phyloP scores from a whole-genome alignment of 1,140 invertebrate species.

The Atta texana region DNA sequence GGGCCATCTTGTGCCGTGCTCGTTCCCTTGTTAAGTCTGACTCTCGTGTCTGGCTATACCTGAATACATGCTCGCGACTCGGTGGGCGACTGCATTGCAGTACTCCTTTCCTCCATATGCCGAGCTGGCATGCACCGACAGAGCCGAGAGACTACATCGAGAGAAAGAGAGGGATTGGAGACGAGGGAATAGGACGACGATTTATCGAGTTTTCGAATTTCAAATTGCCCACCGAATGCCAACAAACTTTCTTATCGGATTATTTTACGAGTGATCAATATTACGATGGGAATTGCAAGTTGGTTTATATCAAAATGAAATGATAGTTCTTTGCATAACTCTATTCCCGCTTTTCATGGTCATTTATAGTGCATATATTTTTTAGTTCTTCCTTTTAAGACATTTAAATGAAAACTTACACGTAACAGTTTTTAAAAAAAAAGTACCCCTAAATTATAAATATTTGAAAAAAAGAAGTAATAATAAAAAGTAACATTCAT shows the following conservation, averaged over 20 bases:
- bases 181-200: conserved; percentile 56
- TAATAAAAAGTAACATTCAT: not conserved
- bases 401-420: not conserved
- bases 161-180: conserved; percentile 72
- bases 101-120: conserved; percentile 79
- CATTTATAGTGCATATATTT: not conserved
- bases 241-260: conserved; percentile 61
- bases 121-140: conserved; percentile 72
- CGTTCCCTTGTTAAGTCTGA: conserved; percentile 66
- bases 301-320: conserved; percentile 27
- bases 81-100: conserved; percentile 83
- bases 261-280: conserved; percentile 56
- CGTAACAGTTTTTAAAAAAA: not conserved
- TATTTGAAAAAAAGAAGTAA: not conserved
- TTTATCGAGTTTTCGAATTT: conserved; percentile 73
- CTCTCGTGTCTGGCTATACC: conserved; percentile 73
- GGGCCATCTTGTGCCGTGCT: conserved; percentile 50
- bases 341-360: not conserved
- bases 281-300: conserved; percentile 41
- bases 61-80: conserved; percentile 79
- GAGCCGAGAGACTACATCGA: conserved; percentile 61
- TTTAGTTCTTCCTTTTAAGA: not conserved
- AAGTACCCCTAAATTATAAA: not conserved
- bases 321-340: conserved; percentile 6
- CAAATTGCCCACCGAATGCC: conserved; percentile 47